These are phyloP conservation scores for Drosophila bunnanda DNA, from an alignment of 2,888 invertebrate genomes.

Conservation along the genomic window DNA sequence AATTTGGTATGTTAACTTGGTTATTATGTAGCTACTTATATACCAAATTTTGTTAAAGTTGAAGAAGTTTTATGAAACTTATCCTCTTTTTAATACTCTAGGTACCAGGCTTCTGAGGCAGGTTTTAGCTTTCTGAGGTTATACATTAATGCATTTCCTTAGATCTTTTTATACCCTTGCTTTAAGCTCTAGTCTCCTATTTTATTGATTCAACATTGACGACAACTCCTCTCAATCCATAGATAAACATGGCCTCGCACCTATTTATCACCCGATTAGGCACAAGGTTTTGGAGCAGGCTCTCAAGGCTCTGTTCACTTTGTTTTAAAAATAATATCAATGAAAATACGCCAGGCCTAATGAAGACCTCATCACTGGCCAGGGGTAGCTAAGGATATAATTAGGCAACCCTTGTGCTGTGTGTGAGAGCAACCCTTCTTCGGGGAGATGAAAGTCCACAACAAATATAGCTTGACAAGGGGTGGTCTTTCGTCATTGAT, in stretches of 20 bases:
- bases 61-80: not conserved
- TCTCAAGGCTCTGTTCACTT: slow-evolving; percentile 23
- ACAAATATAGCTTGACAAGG: slow-evolving; percentile 18
- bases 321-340: slow-evolving; percentile 34
- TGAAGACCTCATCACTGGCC: slow-evolving; percentile 28
- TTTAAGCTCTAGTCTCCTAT: not conserved
- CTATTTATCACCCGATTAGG: slow-evolving; percentile 40
- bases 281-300: slow-evolving; percentile 32
- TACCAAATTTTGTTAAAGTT: not conserved
- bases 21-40: not conserved
- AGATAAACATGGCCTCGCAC: not conserved
- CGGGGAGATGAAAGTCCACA: slow-evolving; percentile 19
- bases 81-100: not conserved
- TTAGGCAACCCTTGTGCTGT: slow-evolving; percentile 20
- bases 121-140: not conserved
- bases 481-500: slow-evolving; percentile 8
- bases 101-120: too few species aligned
- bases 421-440: slow-evolving; percentile 11
- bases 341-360: slow-evolving; percentile 14
- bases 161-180: not conserved
- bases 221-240: not conserved
- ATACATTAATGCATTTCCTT: too few species aligned
- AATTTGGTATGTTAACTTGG: not conserved
- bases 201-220: not conserved
- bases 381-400: slow-evolving; percentile 27